Conservation (phyloP, 2,113 vertebrate genomes). For the Lagenorhynchus albirostris region DNA sequence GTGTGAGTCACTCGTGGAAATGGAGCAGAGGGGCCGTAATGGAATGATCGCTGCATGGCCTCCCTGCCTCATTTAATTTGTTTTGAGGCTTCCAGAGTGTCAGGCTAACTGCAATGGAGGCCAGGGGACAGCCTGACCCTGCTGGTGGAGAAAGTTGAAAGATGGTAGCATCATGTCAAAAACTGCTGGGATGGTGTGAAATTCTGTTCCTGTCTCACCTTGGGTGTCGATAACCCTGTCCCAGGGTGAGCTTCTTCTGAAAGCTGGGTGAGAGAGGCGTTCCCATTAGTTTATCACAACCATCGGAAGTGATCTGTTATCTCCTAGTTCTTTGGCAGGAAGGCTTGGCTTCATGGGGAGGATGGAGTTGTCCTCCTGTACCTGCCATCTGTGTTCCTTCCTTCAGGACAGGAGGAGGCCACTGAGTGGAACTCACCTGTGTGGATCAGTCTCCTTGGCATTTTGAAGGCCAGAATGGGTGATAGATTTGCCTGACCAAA, state of each 20-base stretch:
- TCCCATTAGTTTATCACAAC: background rate
- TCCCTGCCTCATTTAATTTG: background rate
- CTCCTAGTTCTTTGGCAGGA: background rate
- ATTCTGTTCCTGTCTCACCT: background rate
- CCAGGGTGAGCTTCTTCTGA: background rate
- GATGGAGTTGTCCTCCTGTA: no score
- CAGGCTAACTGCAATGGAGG: background rate
- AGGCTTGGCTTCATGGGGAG: background rate
- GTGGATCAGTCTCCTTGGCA: background rate
- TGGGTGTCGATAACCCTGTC: background rate
- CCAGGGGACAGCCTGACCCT: background rate
- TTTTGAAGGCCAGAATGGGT: background rate
- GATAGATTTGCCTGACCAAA: background rate
- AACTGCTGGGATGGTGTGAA: background rate
- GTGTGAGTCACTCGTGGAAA: background rate
- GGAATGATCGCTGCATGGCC: accelerated
- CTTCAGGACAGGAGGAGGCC: background rate
- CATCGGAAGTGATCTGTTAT: background rate
- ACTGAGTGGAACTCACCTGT: background rate
- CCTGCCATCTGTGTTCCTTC: no score
- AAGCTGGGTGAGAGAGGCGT: background rate
- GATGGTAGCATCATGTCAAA: accelerated
- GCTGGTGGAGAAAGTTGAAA: background rate
- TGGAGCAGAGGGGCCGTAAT: background rate
- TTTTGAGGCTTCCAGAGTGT: background rate